These are phyloP conservation scores for Urocynchramus pylzowi DNA, from an alignment of 2,113 vertebrate genomes.

Conservation along the genomic window DNA sequence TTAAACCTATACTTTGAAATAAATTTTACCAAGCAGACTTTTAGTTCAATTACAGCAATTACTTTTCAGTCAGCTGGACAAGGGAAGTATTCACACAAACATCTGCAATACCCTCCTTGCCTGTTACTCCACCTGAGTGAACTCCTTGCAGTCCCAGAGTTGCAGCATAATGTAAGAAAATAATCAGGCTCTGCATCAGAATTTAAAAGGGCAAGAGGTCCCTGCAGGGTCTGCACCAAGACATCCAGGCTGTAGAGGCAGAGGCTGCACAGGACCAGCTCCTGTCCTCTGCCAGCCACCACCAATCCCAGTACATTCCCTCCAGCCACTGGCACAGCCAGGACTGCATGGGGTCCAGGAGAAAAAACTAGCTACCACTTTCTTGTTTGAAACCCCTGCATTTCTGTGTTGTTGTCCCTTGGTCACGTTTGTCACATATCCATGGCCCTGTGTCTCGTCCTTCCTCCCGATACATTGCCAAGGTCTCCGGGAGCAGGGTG, in stretches of 20 bases:
- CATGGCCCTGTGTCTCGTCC: neutral
- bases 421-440: neutral
- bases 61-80: too few relatives aligned
- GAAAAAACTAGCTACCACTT: too few relatives aligned
- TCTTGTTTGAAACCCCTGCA: neutral
- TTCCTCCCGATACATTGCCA: neutral
- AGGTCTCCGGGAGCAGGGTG: neutral
- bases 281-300: neutral
- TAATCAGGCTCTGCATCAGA: neutral
- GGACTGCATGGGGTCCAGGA: neutral
- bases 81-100: neutral
- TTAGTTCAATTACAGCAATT: neutral
- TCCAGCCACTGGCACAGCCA: neutral
- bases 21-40: neutral
- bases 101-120: neutral
- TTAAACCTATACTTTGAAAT: rapidly evolving
- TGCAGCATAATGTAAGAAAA: neutral
- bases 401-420: neutral
- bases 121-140: neutral
- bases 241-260: neutral
- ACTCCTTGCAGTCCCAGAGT: too few relatives aligned
- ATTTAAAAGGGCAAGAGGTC: neutral
- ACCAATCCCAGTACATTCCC: neutral
- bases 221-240: too few relatives aligned
- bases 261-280: neutral